These are phyloP conservation scores for Prionace glauca DNA, from an alignment of 2,797 vertebrate genomes.

Conservation along the genomic window DNA sequence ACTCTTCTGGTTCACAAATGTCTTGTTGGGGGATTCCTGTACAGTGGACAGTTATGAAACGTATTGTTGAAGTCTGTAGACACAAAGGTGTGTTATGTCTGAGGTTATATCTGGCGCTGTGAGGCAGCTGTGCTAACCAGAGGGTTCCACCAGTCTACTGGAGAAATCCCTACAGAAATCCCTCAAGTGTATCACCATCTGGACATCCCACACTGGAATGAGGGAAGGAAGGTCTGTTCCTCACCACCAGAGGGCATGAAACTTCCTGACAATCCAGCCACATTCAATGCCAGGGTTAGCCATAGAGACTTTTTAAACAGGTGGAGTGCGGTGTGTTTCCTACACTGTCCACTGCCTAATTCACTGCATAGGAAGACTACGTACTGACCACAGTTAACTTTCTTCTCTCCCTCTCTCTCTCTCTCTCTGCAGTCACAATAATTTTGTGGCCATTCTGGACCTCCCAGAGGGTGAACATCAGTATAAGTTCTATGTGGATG, in stretches of 20 bases:
- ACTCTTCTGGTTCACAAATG: too few species aligned
- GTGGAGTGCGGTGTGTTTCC: background rate
- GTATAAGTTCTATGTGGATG: slow-evolving; percentile 93
- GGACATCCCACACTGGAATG: background rate
- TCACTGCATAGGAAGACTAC: background rate
- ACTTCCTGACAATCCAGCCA: background rate
- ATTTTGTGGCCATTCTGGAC: slow-evolving; percentile 90
- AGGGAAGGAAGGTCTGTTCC: background rate
- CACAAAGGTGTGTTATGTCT: too few species aligned
- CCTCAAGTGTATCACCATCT: background rate
- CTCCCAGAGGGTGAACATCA: slow-evolving; percentile 96
- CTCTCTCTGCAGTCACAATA: slow-evolving; percentile 72
- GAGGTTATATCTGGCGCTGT: background rate
- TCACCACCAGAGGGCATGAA: background rate
- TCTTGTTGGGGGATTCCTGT: background rate
- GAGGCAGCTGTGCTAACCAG: too few species aligned
- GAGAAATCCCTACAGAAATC: background rate
- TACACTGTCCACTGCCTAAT: background rate
- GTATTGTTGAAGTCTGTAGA: background rate
- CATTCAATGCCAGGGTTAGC: background rate
- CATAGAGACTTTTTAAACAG: background rate
- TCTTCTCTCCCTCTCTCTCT: slow-evolving; percentile 25
- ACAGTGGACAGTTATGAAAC: background rate
- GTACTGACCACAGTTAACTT: background rate
- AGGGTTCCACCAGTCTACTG: too few species aligned